Evolutionary conservation across 2,797 vertebrate genomes (phyloP).

Genomic region (Petrocephalus schoutedeni): DNA sequence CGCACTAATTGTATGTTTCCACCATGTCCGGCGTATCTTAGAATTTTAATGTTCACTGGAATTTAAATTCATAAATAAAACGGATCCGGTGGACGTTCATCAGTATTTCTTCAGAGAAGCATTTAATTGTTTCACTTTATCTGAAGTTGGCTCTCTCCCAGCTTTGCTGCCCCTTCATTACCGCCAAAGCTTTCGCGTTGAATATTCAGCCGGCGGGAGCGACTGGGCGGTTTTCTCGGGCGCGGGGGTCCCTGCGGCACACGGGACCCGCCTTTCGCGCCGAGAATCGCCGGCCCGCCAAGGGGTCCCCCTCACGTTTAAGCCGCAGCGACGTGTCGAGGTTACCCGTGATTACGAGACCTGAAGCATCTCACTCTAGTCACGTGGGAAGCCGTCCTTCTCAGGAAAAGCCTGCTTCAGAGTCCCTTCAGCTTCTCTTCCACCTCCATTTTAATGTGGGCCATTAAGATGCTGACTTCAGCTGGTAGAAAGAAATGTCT

Average conservation of each 20-base stretch:
- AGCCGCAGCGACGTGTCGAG: not conserved
- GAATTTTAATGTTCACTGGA: not conserved
- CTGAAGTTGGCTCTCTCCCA: not conserved
- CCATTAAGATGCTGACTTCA: conserved; percentile 40
- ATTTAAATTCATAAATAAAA: not conserved
- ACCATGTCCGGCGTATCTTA: not conserved
- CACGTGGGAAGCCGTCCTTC: conserved; percentile 36
- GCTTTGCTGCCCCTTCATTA: not conserved
- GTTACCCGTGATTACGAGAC: not conserved
- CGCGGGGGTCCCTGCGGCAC: not conserved
- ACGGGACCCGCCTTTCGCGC: not conserved
- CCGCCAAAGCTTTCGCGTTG: not conserved
- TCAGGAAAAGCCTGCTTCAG: conserved; percentile 52
- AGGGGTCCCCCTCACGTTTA: not conserved
- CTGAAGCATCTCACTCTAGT: conserved; percentile 19
- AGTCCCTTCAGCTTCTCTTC: conserved; percentile 61
- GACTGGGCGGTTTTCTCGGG: not conserved
- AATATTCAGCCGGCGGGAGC: not conserved
- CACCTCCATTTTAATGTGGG: conserved; percentile 52
- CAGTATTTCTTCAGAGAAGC: conserved; percentile 8
- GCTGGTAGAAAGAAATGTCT: conserved; percentile 67
- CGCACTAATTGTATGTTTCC: not conserved
- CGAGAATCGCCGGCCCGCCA: not conserved
- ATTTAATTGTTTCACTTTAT: conserved; percentile 16
- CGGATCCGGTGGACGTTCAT: not conserved